These are phyloP conservation scores for Adela reaumurella DNA, from an alignment of 2,888 invertebrate species.

Conservation along the genomic window DNA sequence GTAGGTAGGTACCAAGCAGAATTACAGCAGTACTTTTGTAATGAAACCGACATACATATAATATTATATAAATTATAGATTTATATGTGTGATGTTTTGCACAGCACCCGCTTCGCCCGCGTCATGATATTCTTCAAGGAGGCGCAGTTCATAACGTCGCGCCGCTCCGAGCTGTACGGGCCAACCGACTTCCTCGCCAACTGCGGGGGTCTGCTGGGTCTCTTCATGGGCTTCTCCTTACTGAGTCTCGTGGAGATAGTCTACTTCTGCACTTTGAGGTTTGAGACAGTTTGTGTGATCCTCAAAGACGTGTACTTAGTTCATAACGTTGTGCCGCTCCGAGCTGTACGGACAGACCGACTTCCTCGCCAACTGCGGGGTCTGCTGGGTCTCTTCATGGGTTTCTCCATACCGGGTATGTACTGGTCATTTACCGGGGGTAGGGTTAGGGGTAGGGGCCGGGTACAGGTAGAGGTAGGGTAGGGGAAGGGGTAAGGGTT, in stretches of 20 bases:
- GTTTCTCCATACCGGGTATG: conserved; percentile 62
- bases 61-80: neutral
- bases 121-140: conserved; percentile 71
- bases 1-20: no score
- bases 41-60: no score
- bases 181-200: conserved; percentile 67
- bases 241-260: conserved; percentile 60
- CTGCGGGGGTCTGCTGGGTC: conserved; percentile 64
- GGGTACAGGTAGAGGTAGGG: no score
- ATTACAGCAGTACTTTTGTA: no score
- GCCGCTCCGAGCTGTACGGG: conserved; percentile 65
- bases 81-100: conserved; percentile 16
- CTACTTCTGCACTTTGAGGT: conserved; percentile 56
- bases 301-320: conserved; percentile 73
- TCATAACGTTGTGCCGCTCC: conserved; percentile 63
- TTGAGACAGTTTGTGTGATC: no score
- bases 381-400: conserved; percentile 61
- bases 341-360: conserved; percentile 67
- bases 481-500: no score
- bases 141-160: conserved; percentile 65
- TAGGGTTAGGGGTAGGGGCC: no score
- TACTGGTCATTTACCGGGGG: no score
- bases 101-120: conserved; percentile 53
- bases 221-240: conserved; percentile 63
- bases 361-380: conserved; percentile 70